A percentile compares a stretch with the other conserved stretches of the same genome.
Evolutionary conservation across 1,140 invertebrate species (phyloP).

Genomic region (Lepeophtheirus salmonis): DNA sequence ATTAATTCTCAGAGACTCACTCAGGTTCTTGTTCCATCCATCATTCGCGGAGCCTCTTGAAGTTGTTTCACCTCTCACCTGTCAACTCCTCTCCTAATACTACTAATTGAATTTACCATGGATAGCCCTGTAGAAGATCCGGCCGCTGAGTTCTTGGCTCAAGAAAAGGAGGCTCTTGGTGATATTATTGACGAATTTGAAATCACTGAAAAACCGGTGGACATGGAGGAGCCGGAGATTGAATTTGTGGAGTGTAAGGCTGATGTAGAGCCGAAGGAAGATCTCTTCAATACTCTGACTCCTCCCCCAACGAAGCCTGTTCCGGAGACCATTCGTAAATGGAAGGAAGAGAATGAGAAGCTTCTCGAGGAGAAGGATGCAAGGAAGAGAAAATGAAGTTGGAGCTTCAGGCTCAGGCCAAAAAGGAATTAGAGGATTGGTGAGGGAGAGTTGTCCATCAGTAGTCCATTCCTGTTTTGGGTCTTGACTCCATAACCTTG

Average conservation of each 20-base stretch:
- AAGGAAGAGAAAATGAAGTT: conserved; percentile 72
- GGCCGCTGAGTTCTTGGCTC: conserved; percentile 8
- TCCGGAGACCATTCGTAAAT: conserved; percentile 35
- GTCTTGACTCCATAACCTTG: too few relatives aligned
- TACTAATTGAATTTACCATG: neutral
- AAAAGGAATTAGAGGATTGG: conserved; percentile 76
- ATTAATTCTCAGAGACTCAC: too few relatives aligned
- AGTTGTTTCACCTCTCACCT: too few relatives aligned
- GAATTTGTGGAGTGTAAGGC: neutral
- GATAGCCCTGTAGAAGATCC: conserved; percentile 5
- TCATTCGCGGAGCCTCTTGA: too few relatives aligned
- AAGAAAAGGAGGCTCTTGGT: neutral
- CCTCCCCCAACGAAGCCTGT: conserved; percentile 25
- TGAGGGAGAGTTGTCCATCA: too few relatives aligned
- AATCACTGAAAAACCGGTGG: neutral
- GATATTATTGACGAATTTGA: neutral
- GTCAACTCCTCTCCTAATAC: too few relatives aligned
- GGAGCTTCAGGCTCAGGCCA: conserved; percentile 57
- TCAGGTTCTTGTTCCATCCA: too few relatives aligned
- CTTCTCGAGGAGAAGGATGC: conserved; percentile 33
- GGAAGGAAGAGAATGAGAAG: conserved; percentile 33
- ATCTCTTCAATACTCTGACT: neutral
- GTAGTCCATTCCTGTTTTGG: too few relatives aligned
- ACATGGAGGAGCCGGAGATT: neutral
- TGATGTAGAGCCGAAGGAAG: neutral